Conservation (phyloP, 1,140 invertebrate species). For the Drosophila simulans region DNA sequence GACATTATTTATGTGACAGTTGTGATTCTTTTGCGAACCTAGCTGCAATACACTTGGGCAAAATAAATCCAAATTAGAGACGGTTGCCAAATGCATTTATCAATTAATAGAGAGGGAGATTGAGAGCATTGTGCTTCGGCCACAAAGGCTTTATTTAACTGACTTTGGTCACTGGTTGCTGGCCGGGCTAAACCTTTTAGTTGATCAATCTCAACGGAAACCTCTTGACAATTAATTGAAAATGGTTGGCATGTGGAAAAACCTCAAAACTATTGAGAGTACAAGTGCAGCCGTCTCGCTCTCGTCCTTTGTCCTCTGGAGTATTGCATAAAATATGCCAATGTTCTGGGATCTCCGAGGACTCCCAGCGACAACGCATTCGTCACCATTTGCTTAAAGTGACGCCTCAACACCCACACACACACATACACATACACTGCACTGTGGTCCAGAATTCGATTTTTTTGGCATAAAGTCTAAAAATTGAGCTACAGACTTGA, state of each 20-base stretch:
- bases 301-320: conserved; percentile 44
- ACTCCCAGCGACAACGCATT: conserved; percentile 58
- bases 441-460: too few species aligned
- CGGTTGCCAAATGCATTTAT: conserved; percentile 21
- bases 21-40: conserved; percentile 26
- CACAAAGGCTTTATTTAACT: conserved; percentile 27
- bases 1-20: conserved; percentile 47
- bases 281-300: not conserved
- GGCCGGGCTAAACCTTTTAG: conserved; percentile 24
- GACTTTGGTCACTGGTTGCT: conserved; percentile 13
- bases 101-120: conserved; percentile 25
- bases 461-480: too few species aligned
- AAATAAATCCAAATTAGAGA: conserved; percentile 46
- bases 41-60: conserved; percentile 38
- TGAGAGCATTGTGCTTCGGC: conserved; percentile 11
- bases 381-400: conserved; percentile 81
- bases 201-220: conserved; percentile 41
- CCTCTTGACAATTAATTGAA: conserved; percentile 49
- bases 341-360: conserved; percentile 52
- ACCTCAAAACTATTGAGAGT: conserved; percentile 48
- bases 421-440: too few species aligned
- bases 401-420: conserved; percentile 55
- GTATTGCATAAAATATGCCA: conserved; percentile 80
- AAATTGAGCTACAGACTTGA: too few species aligned
- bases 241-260: conserved; percentile 24